Percentiles rank a stretch among this genome's conserved stretches.
phyloP scores from a whole-genome alignment of 2,797 vertebrate species.

The Ibycter americanus region DNA sequence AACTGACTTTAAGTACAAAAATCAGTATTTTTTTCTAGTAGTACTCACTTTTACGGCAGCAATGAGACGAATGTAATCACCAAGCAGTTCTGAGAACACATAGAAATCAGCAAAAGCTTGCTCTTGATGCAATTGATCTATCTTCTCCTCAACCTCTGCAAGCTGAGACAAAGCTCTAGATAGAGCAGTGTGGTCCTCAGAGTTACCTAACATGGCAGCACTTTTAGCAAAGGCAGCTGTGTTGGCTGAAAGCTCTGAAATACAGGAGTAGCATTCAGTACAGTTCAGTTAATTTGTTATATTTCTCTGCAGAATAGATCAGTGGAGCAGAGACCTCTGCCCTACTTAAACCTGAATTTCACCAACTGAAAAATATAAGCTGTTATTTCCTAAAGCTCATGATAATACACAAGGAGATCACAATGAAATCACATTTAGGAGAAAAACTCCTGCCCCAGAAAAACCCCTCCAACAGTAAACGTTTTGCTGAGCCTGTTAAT shows the following conservation, averaged over 20 bases:
- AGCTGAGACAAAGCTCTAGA: constrained; percentile 95
- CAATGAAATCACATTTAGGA: background rate
- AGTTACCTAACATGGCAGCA: constrained; percentile 97
- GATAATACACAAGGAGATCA: background rate
- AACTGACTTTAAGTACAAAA: background rate
- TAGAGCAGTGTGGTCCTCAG: constrained; percentile 95
- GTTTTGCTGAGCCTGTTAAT: background rate
- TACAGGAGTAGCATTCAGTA: background rate
- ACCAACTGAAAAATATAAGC: background rate
- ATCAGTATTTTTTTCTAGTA: background rate
- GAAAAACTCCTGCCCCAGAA: background rate
- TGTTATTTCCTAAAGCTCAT: background rate
- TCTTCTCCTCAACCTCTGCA: constrained; percentile 97
- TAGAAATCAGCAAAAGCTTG: constrained; percentile 95
- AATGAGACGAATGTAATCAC: constrained; percentile 95
- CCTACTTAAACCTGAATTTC: background rate
- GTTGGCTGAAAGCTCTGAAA: constrained; percentile 91
- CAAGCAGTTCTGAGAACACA: constrained; percentile 92
- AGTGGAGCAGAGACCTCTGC: background rate
- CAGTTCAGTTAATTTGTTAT: background rate
- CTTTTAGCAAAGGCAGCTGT: constrained; percentile 95
- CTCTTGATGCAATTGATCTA: constrained; percentile 94
- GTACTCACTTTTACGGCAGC: constrained; percentile 89
- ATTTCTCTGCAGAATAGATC: background rate
- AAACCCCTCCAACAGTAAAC: background rate